Conservation (phyloP, 1,140 invertebrate species). For the Drosophila cardini region DNA sequence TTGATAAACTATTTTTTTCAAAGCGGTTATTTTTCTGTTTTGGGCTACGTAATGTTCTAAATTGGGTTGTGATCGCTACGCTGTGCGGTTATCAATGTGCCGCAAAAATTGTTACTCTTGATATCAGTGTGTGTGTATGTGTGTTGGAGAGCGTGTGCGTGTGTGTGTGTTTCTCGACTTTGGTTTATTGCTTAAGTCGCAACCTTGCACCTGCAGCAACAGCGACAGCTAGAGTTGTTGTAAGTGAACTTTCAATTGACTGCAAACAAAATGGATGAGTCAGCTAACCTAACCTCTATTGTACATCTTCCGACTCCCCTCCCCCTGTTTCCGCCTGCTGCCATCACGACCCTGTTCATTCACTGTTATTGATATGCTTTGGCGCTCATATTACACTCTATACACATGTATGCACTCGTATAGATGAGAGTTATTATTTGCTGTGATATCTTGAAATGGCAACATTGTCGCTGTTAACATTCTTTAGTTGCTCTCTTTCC, state of each 20-base stretch:
- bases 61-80: conserved; percentile 52
- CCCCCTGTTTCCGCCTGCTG: not conserved
- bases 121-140: not conserved
- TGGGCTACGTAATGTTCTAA: conserved; percentile 70
- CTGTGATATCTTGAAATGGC: conserved; percentile 57
- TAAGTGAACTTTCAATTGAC: conserved; percentile 33
- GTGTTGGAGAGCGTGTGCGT: not conserved
- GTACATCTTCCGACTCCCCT: not conserved
- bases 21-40: conserved; percentile 26
- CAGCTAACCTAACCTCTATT: conserved; percentile 25
- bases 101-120: conserved; percentile 13
- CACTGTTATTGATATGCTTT: conserved; percentile 38
- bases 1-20: conserved; percentile 50
- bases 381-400: conserved; percentile 27
- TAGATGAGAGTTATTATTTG: conserved; percentile 51
- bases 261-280: conserved; percentile 27
- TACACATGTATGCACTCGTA: not conserved
- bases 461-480: conserved; percentile 44
- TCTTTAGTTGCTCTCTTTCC: conserved; percentile 31
- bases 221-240: conserved; percentile 7
- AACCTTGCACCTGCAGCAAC: conserved; percentile 45
- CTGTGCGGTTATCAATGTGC: conserved; percentile 13
- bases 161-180: conserved; percentile 12
- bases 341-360: not conserved
- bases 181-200: conserved; percentile 20